A percentile compares a stretch with the other conserved stretches of the same genome.
These are phyloP conservation scores for Wiebesia pumilae DNA, from an alignment of 1,140 invertebrate species.

Conservation along the genomic window DNA sequence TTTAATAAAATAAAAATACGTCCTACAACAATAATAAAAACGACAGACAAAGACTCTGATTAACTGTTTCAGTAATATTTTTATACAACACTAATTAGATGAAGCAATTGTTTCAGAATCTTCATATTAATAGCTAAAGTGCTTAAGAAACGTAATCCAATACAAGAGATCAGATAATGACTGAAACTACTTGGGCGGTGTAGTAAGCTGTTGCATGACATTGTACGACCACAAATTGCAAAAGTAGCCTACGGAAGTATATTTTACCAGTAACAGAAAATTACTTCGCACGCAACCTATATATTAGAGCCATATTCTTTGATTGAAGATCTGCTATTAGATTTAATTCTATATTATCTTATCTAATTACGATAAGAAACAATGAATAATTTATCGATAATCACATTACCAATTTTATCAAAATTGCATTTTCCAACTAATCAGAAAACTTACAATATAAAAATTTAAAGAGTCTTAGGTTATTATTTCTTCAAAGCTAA, in stretches of 20 bases:
- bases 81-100: background rate
- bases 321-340: background rate
- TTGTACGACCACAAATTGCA: background rate
- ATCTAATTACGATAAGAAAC: background rate
- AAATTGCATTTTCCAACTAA: background rate
- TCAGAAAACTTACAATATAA: background rate
- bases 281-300: background rate
- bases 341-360: background rate
- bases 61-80: background rate
- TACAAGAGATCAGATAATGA: no score
- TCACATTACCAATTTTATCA: background rate
- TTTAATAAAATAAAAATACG: background rate
- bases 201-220: background rate
- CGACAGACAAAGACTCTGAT: background rate
- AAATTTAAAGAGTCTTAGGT: no score
- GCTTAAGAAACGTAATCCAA: background rate
- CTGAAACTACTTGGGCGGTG: background rate
- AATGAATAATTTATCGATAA: background rate
- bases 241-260: background rate
- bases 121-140: background rate
- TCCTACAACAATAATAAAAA: background rate
- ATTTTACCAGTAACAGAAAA: background rate
- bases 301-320: background rate
- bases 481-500: no score
- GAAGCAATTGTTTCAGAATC: background rate